A percentile compares a stretch with the other conserved stretches of the same genome.
Conservation (phyloP, 2,797 vertebrate genomes). For the Vipera ursinii region DNA sequence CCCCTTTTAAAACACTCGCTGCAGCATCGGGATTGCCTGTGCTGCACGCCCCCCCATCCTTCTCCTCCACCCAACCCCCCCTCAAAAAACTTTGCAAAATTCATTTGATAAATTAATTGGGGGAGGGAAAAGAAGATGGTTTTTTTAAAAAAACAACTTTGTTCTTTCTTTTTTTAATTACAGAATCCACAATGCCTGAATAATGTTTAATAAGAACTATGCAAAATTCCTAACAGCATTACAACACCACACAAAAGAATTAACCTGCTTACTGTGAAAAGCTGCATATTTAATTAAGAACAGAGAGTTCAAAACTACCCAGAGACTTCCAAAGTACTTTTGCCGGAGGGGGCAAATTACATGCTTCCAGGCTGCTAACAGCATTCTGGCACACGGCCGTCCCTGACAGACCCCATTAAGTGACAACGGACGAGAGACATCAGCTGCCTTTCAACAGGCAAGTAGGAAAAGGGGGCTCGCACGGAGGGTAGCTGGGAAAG, state of each 20-base stretch:
- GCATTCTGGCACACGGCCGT: conserved; percentile 80
- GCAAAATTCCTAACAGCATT: conserved; percentile 82
- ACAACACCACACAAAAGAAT: conserved; percentile 85
- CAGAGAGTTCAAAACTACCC: conserved; percentile 88
- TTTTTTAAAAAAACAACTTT: conserved; percentile 71
- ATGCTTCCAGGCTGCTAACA: conserved; percentile 86
- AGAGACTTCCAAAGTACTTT: conserved; percentile 80
- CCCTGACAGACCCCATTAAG: conserved; percentile 84
- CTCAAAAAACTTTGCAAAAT: conserved; percentile 84
- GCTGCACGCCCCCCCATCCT: background rate
- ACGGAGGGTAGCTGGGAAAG: conserved; percentile 70
- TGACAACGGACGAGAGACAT: conserved; percentile 87
- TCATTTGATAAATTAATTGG: conserved; percentile 94
- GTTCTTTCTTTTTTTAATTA: conserved; percentile 88
- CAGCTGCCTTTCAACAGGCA: conserved; percentile 79
- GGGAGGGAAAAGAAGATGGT: conserved; percentile 54
- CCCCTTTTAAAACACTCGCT: conserved; percentile 98
- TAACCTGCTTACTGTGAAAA: conserved; percentile 91
- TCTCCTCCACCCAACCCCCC: background rate
- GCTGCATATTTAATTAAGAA: conserved; percentile 97
- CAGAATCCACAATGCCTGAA: conserved; percentile 85
- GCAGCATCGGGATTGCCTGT: conserved; percentile 83
- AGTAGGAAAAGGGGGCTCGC: conserved; percentile 71
- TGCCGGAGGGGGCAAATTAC: conserved; percentile 88
- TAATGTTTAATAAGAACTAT: conserved; percentile 82